These are phyloP conservation scores for Chionomys nivalis DNA, from an alignment of 2,113 vertebrate species.

Conservation along the genomic window DNA sequence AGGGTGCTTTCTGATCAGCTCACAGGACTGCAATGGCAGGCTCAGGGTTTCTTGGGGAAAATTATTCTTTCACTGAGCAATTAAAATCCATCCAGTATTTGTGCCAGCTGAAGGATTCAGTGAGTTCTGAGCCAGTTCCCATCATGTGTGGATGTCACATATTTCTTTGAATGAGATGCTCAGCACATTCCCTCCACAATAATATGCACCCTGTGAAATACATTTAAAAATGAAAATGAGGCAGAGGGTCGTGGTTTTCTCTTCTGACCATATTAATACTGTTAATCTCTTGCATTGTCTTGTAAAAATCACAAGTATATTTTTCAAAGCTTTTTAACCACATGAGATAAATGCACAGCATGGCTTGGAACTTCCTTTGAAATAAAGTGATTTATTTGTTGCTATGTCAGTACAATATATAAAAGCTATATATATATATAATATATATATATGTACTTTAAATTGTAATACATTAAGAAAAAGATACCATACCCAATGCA, in stretches of 20 bases:
- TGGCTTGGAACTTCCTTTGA: not conserved
- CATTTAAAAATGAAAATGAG: conserved; percentile 45
- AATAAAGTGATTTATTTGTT: not conserved
- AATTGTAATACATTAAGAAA: conserved; percentile 12
- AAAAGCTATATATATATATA: too few species aligned
- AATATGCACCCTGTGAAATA: conserved; percentile 39
- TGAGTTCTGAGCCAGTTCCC: not conserved
- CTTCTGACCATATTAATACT: not conserved
- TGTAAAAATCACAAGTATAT: not conserved
- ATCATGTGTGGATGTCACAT: not conserved
- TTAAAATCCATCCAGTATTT: conserved; percentile 48
- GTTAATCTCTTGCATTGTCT: not conserved
- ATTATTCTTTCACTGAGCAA: conserved; percentile 39
- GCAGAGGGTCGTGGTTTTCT: not conserved
- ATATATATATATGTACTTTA: not conserved
- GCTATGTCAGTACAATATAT: not conserved
- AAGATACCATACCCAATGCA: not conserved
- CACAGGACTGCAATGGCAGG: not conserved
- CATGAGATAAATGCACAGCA: not conserved
- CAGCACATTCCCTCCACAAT: conserved; percentile 2
- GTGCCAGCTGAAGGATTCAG: conserved; percentile 34
- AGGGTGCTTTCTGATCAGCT: conserved; percentile 34
- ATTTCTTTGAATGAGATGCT: conserved; percentile 67
- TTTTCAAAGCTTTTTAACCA: not conserved
- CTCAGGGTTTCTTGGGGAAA: conserved; percentile 61